Percentiles rank a stretch among this genome's conserved stretches.
Conservation (phyloP, 2,888 invertebrate genomes). For the Clepsis dumicolana region DNA sequence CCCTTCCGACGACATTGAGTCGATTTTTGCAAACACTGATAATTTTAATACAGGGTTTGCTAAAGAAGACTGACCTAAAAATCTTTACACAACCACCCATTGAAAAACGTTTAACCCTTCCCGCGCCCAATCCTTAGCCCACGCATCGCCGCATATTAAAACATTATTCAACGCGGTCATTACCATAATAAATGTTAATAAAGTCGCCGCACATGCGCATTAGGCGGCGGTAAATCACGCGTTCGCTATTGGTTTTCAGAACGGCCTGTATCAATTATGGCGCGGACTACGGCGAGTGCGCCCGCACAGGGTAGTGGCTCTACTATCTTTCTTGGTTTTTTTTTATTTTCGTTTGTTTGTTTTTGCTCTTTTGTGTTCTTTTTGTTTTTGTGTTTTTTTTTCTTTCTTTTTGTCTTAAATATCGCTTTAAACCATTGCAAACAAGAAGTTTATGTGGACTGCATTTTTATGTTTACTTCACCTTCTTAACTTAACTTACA, state of each 20-base stretch:
- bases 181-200: constrained; percentile 84
- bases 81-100: background rate
- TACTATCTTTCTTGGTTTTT: constrained; percentile 43
- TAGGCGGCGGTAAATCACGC: constrained; percentile 77
- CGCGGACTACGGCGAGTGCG: constrained; percentile 67
- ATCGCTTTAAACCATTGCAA: no score
- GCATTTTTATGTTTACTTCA: no score
- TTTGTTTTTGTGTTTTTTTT: no score
- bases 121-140: constrained; percentile 23
- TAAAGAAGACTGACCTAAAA: background rate
- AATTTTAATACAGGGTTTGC: background rate
- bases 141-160: constrained; percentile 66
- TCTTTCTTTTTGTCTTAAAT: no score
- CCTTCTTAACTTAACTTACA: no score
- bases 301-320: constrained; percentile 52
- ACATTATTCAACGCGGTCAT: constrained; percentile 73
- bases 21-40: background rate
- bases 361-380: no score
- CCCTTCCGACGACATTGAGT: background rate
- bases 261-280: constrained; percentile 76
- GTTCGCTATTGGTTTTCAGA: constrained; percentile 80
- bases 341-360: no score
- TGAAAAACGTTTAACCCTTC: constrained; percentile 9
- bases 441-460: no score
- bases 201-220: constrained; percentile 78